Conservation (phyloP, 2,797 vertebrate genomes). For the Sebastes wilsoni region DNA sequence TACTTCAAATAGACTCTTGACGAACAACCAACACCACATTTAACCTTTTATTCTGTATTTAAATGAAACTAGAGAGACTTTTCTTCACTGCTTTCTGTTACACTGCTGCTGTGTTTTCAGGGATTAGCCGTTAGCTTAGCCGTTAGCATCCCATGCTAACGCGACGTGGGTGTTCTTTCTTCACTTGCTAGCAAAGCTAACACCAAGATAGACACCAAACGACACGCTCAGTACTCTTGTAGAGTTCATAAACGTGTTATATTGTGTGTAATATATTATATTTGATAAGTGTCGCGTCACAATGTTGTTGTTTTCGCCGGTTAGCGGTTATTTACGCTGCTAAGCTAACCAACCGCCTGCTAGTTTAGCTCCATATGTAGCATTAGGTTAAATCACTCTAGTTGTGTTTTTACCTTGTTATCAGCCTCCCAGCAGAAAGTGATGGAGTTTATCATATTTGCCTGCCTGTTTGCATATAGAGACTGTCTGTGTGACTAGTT, state of each 20-base stretch:
- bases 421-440: background rate
- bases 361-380: slow-evolving; percentile 24
- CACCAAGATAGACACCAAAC: background rate
- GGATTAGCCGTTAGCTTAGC: slow-evolving; percentile 71
- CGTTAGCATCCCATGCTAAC: slow-evolving; percentile 64
- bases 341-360: slow-evolving; percentile 10
- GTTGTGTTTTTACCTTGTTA: background rate
- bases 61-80: slow-evolving; percentile 28
- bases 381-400: slow-evolving; percentile 8
- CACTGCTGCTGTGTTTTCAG: slow-evolving; percentile 66
- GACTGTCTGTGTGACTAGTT: background rate
- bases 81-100: slow-evolving; percentile 48
- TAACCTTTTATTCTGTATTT: background rate
- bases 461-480: accelerated
- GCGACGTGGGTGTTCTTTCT: slow-evolving; percentile 78
- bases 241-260: background rate
- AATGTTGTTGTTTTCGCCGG: slow-evolving; percentile 37
- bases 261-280: accelerated
- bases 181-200: slow-evolving; percentile 51
- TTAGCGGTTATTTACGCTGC: slow-evolving; percentile 7
- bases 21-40: background rate
- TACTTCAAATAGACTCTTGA: accelerated
- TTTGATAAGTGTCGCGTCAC: background rate
- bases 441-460: background rate
- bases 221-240: accelerated